Evolutionary conservation across 2,888 invertebrate genomes (phyloP).

Genomic region (Cylindroiulus punctatus): DNA sequence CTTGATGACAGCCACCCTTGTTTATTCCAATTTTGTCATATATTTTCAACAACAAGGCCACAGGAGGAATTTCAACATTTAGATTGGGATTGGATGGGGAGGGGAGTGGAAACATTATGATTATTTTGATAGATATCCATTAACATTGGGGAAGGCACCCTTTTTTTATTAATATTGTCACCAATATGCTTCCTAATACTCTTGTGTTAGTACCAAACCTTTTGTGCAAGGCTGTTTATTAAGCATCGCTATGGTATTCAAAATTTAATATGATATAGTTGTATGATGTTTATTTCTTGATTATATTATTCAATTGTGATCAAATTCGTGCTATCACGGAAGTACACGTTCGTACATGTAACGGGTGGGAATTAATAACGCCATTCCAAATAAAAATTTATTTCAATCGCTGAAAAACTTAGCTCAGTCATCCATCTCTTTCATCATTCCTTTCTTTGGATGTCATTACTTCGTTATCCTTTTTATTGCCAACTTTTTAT

Average conservation of each 20-base stretch:
- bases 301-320: background rate
- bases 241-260: background rate
- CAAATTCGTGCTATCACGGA: background rate
- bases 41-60: too few species aligned
- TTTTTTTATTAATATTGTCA: too few species aligned
- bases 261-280: background rate
- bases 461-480: background rate
- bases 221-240: too few species aligned
- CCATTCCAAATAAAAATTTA: background rate
- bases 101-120: too few species aligned
- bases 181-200: too few species aligned
- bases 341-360: background rate
- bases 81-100: too few species aligned
- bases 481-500: slow-evolving; percentile 2
- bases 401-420: background rate
- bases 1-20: too few species aligned
- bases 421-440: background rate
- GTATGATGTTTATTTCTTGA: background rate
- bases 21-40: too few species aligned
- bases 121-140: too few species aligned
- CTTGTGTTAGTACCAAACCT: too few species aligned
- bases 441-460: background rate
- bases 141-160: too few species aligned
- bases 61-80: too few species aligned
- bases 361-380: background rate